phyloP scores from a whole-genome alignment of 2,888 invertebrate genomes.

The Oscheius myriophilus region DNA sequence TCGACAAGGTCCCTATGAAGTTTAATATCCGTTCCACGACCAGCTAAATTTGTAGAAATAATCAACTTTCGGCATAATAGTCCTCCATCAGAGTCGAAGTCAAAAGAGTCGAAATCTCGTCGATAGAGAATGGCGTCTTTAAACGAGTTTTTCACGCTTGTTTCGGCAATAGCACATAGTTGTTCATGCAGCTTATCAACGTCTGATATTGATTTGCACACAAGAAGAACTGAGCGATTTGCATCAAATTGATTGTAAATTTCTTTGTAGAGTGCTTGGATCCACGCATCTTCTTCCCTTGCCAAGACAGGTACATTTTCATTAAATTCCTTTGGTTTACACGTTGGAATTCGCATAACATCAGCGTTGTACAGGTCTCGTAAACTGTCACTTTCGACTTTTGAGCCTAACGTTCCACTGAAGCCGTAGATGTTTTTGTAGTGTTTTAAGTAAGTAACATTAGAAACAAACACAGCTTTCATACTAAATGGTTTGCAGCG shows the following conservation, averaged over 20 bases:
- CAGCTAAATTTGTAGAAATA: constrained; percentile 72
- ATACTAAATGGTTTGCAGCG: constrained; percentile 68
- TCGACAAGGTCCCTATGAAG: constrained; percentile 48
- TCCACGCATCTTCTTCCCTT: constrained; percentile 8
- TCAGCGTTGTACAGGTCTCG: constrained; percentile 28
- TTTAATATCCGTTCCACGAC: constrained; percentile 72
- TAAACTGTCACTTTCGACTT: constrained; percentile 54
- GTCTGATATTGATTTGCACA: constrained; percentile 43
- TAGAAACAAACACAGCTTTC: constrained; percentile 72
- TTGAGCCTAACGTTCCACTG: constrained; percentile 71
- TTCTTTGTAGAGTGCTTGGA: constrained; percentile 21
- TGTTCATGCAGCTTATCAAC: constrained; percentile 5
- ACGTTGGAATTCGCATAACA: constrained; percentile 19
- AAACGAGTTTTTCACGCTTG: neutral
- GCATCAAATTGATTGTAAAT: constrained; percentile 32
- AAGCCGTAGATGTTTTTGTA: constrained; percentile 68
- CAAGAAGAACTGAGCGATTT: constrained; percentile 66
- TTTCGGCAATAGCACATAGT: neutral
- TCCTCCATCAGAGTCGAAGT: neutral
- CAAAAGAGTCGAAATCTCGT: constrained; percentile 34
- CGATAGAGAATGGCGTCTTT: constrained; percentile 19
- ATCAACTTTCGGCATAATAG: constrained; percentile 56
- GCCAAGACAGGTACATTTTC: constrained; percentile 30
- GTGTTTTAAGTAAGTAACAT: constrained; percentile 61
- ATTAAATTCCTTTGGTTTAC: constrained; percentile 26